Conservation (phyloP, 1,140 invertebrate genomes). For the Anoplophora glabripennis region DNA sequence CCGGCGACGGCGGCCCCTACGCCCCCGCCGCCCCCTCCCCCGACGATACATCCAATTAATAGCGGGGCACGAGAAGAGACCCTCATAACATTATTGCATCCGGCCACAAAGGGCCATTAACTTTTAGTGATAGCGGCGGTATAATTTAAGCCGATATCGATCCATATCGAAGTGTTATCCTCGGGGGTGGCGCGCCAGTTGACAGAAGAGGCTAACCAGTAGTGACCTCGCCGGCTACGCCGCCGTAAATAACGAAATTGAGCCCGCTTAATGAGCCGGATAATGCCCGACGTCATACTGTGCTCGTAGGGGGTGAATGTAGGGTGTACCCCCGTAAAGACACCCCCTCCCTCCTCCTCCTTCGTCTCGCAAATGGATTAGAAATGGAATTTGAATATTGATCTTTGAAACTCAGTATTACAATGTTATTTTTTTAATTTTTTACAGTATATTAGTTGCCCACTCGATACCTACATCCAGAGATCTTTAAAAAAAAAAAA, state of each 20-base stretch:
- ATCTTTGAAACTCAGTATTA: too few species aligned
- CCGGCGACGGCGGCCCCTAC: too few species aligned
- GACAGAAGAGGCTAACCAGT: constrained; percentile 27
- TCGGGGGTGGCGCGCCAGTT: constrained; percentile 18
- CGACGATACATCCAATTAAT: constrained; percentile 26
- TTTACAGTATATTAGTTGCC: too few species aligned
- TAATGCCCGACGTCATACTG: constrained; percentile 19
- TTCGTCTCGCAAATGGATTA: not conserved
- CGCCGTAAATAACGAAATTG: constrained; percentile 28
- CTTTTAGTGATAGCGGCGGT: constrained; percentile 29
- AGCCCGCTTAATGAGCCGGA: constrained; percentile 24
- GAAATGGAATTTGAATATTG: too few species aligned
- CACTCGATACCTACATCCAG: too few species aligned
- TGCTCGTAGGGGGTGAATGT: not conserved
- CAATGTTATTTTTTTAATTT: too few species aligned
- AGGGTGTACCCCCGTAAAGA: not conserved
- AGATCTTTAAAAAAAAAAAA: too few species aligned
- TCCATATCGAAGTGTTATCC: constrained; percentile 27
- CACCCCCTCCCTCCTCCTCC: not conserved
- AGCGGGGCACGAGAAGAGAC: constrained; percentile 18
- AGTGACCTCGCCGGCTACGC: constrained; percentile 19
- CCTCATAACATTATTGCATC: constrained; percentile 28
- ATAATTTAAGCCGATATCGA: constrained; percentile 28
- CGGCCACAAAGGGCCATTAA: constrained; percentile 32
- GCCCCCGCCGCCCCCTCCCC: constrained; percentile 6